phyloP scores from a whole-genome alignment of 2,888 invertebrate species.

The Boloria euphrosyne region DNA sequence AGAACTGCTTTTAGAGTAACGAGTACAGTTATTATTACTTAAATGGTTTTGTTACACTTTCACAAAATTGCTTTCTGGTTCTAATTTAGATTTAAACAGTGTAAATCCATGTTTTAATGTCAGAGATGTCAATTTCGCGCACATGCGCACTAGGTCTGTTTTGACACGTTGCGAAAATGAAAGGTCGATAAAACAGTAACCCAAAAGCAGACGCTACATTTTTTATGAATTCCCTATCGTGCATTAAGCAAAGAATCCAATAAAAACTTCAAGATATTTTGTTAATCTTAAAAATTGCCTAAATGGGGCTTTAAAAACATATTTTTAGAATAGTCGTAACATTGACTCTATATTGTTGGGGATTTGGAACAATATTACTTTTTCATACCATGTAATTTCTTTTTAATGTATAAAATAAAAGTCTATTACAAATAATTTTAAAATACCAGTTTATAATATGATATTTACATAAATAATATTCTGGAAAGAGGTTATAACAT shows the following conservation, averaged over 20 bases:
- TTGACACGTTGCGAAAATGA: conserved; percentile 54
- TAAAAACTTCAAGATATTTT: not conserved
- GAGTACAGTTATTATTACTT: conserved; percentile 3
- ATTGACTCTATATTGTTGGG: not conserved
- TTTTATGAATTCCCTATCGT: too few relatives aligned
- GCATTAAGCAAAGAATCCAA: too few relatives aligned
- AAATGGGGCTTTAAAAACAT: too few relatives aligned
- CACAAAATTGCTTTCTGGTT: conserved; percentile 42
- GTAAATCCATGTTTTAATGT: conserved; percentile 49
- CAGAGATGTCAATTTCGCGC: conserved; percentile 63
- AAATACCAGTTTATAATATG: too few relatives aligned
- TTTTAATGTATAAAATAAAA: too few relatives aligned
- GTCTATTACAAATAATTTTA: too few relatives aligned
- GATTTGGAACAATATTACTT: too few relatives aligned
- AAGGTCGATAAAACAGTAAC: conserved; percentile 67
- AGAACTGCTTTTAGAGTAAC: conserved; percentile 19
- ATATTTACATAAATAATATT: too few relatives aligned
- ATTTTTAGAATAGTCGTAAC: not conserved
- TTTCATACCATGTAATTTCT: too few relatives aligned
- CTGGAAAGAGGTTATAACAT: too few relatives aligned
- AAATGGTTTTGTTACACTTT: conserved; percentile 21
- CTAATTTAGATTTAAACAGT: conserved; percentile 37
- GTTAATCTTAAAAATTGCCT: not conserved
- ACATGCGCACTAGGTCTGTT: conserved; percentile 62
- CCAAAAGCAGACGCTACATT: conserved; percentile 4